Evolutionary conservation across 2,797 vertebrate genomes (phyloP).

Genomic region (Pygocentrus nattereri): DNA sequence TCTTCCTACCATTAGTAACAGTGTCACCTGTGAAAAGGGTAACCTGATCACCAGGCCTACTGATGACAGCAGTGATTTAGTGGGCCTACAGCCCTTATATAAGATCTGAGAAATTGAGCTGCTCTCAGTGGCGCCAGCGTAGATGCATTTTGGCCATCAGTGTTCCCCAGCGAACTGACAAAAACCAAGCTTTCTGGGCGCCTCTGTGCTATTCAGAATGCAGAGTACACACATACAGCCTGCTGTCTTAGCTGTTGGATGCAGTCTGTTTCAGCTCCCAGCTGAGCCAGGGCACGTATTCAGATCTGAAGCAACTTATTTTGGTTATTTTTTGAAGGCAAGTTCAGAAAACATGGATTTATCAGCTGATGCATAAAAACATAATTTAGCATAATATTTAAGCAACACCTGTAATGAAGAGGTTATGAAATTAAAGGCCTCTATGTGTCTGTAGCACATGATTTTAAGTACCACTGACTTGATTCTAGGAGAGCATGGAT

Average conservation of each 20-base stretch:
- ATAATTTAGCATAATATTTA: too few relatives aligned
- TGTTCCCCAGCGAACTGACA: background rate
- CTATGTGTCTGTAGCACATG: too few relatives aligned
- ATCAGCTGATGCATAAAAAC: background rate
- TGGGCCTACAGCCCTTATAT: conserved; percentile 13
- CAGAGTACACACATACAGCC: background rate
- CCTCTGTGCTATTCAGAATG: background rate
- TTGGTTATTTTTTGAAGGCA: too few relatives aligned
- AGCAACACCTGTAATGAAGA: background rate
- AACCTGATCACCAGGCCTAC: conserved; percentile 25
- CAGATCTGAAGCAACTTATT: background rate
- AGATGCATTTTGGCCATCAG: conserved; percentile 35
- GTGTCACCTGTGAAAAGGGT: conserved; percentile 29
- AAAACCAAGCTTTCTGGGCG: conserved; percentile 18
- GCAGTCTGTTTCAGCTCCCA: background rate
- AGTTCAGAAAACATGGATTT: background rate
- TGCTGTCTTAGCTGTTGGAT: background rate
- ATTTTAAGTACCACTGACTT: background rate
- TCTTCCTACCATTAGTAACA: conserved; percentile 41
- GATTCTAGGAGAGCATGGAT: too few relatives aligned
- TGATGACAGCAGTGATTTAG: conserved; percentile 36
- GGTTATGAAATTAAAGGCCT: background rate
- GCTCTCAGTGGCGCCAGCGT: conserved; percentile 9
- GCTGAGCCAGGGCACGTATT: background rate
- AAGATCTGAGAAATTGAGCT: conserved; percentile 39